phyloP scores from a whole-genome alignment of 2,888 invertebrate species.

The Gordius sp. region DNA sequence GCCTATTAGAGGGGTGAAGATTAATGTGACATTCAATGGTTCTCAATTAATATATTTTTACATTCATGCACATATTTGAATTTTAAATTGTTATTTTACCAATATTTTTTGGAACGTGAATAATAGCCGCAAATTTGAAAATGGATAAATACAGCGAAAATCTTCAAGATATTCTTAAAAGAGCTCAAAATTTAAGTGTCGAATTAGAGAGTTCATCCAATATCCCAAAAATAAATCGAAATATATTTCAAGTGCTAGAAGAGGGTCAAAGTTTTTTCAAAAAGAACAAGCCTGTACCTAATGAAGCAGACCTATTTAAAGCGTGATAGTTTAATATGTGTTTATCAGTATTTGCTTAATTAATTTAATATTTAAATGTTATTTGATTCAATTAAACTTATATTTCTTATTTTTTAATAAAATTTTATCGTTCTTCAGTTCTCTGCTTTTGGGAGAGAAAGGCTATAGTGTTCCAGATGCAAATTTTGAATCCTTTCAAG shows the following conservation, averaged over 20 bases:
- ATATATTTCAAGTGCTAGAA: conserved; percentile 11
- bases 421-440: neutral
- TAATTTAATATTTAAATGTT: no score
- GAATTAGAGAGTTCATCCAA: neutral
- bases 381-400: no score
- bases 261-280: conserved; percentile 4
- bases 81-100: no score
- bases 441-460: neutral
- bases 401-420: neutral
- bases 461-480: neutral
- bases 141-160: no score
- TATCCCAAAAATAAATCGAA: conserved; percentile 12
- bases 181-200: conserved; percentile 2
- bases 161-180: neutral
- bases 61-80: no score
- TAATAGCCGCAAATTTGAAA: no score
- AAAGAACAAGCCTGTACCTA: neutral
- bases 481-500: neutral
- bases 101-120: no score
- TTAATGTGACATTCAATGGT: no score
- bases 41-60: no score
- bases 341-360: no score
- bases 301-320: neutral
- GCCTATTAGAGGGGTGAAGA: no score
- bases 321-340: no score